Conservation (phyloP, 92 coral and sea anemone genomes). For the Phenganax stokvisi region DNA sequence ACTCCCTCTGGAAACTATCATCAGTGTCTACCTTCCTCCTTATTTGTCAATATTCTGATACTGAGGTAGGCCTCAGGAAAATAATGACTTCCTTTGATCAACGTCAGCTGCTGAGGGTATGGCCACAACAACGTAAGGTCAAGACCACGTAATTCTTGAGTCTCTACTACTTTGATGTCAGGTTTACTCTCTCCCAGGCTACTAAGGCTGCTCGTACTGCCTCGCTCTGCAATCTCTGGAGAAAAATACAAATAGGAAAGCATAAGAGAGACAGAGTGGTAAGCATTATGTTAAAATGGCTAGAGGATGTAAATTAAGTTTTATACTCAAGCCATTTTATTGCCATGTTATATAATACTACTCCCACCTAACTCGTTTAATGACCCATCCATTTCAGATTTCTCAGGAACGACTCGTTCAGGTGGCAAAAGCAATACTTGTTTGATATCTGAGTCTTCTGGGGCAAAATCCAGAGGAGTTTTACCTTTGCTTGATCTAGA, state of each 20-base stretch:
- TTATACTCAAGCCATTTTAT: too few relatives aligned
- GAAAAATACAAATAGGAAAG: not conserved
- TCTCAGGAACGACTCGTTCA: constrained; percentile 22
- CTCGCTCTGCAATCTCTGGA: constrained; percentile 3
- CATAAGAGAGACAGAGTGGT: not conserved
- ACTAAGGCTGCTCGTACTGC: constrained; percentile 9
- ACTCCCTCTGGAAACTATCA: too few relatives aligned
- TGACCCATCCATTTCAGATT: constrained; percentile 13
- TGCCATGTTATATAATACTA: not conserved
- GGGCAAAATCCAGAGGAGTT: constrained; percentile 63
- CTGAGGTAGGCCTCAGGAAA: constrained; percentile 61
- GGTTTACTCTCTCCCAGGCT: constrained; percentile 14
- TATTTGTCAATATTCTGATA: constrained; percentile 25
- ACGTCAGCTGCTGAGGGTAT: constrained; percentile 71
- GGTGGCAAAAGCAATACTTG: constrained; percentile 45
- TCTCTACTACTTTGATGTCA: not conserved
- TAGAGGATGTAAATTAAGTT: too few relatives aligned
- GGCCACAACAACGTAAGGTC: constrained; percentile 67
- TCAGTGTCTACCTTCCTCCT: constrained; percentile 16
- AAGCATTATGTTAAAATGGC: too few relatives aligned
- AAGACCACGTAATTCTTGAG: constrained; percentile 47
- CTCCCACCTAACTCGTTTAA: constrained; percentile 17
- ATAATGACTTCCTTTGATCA: constrained; percentile 64
- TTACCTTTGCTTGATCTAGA: constrained; percentile 63
- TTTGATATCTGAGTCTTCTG: constrained; percentile 55